These are phyloP conservation scores for Scartelaos histophorus DNA, from an alignment of 2,113 vertebrate species.

Conservation along the genomic window DNA sequence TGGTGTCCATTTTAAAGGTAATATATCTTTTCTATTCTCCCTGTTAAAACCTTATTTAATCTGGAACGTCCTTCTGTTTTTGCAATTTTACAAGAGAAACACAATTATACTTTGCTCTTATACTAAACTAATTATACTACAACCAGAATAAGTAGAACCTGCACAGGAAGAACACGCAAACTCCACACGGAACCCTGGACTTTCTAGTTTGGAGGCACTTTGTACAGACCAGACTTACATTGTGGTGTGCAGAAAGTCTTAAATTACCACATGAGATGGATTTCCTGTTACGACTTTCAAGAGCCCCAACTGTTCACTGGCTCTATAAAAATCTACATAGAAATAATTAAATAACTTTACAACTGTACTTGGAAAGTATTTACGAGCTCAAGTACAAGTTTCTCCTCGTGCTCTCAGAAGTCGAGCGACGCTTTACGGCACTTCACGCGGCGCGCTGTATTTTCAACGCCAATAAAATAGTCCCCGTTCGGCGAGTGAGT, in stretches of 20 bases:
- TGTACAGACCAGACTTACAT: not conserved
- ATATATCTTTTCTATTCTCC: too few relatives aligned
- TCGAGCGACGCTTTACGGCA: slow-evolving; percentile 27
- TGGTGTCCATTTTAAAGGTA: too few relatives aligned
- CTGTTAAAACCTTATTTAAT: too few relatives aligned
- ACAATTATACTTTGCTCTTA: too few relatives aligned
- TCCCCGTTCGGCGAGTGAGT: slow-evolving; percentile 32
- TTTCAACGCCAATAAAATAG: slow-evolving; percentile 61
- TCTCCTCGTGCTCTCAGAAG: slow-evolving; percentile 23
- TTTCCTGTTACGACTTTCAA: slow-evolving; percentile 54
- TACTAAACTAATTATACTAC: too few relatives aligned
- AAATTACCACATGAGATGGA: slow-evolving; percentile 51
- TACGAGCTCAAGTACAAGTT: slow-evolving; percentile 44
- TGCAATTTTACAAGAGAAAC: too few relatives aligned
- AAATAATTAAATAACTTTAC: slow-evolving; percentile 66
- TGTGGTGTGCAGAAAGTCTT: not conserved
- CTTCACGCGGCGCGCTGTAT: slow-evolving; percentile 33
- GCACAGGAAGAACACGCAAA: too few relatives aligned
- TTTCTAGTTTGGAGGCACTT: not conserved
- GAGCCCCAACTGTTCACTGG: slow-evolving; percentile 60
- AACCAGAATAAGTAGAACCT: too few relatives aligned
- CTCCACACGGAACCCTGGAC: not conserved
- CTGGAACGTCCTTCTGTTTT: too few relatives aligned
- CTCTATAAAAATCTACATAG: slow-evolving; percentile 62
- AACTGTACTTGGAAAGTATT: slow-evolving; percentile 70